Percentiles rank a stretch among this genome's conserved stretches.
These are phyloP conservation scores for Helicoverpa armigera DNA, from an alignment of 1,140 invertebrate species.

Conservation along the genomic window DNA sequence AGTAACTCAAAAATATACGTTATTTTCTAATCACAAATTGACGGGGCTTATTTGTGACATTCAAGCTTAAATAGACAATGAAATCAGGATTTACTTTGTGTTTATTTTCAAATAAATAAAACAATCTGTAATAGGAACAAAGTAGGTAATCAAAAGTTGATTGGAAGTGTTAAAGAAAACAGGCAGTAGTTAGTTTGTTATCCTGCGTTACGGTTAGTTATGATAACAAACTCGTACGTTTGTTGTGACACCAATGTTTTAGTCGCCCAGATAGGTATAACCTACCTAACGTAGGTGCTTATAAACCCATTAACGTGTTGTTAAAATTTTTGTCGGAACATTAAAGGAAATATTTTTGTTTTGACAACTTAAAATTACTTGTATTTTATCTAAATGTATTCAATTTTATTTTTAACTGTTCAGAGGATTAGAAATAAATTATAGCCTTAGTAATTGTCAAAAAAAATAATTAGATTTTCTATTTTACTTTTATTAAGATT, in stretches of 20 bases:
- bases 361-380: background rate
- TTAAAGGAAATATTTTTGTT: background rate
- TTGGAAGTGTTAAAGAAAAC: slow-evolving; percentile 2
- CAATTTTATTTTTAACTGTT: too few relatives aligned
- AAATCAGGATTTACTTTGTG: too few relatives aligned
- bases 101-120: too few relatives aligned
- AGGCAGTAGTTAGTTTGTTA: background rate
- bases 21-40: too few relatives aligned
- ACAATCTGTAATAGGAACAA: background rate
- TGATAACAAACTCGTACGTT: background rate
- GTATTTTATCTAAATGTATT: too few relatives aligned
- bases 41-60: too few relatives aligned
- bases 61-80: too few relatives aligned
- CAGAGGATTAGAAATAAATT: too few relatives aligned
- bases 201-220: background rate
- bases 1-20: too few relatives aligned
- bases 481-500: too few relatives aligned
- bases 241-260: background rate
- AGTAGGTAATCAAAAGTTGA: background rate
- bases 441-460: too few relatives aligned
- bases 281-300: background rate
- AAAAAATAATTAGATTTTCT: too few relatives aligned
- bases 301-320: background rate
- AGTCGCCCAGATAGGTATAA: background rate
- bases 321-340: background rate